Conservation (phyloP, 2,113 vertebrate species). For the Lepus timidus region DNA sequence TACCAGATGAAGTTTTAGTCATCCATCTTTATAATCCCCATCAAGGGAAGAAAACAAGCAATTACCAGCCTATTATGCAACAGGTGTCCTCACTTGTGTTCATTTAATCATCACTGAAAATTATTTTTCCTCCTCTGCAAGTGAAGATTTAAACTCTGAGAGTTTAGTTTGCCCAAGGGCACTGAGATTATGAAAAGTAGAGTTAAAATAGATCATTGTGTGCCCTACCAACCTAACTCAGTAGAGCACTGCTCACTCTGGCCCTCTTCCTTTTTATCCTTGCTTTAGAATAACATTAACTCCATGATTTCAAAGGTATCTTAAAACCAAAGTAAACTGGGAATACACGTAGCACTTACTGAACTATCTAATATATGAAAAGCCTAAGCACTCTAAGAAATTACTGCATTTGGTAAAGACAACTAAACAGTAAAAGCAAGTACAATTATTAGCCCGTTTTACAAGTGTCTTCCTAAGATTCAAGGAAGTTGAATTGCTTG, state of each 20-base stretch:
- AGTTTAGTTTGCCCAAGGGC: background rate
- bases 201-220: background rate
- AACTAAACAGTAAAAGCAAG: conserved; percentile 8
- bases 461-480: background rate
- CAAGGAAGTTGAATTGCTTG: background rate
- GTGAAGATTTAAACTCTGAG: conserved; percentile 5
- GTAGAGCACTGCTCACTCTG: background rate
- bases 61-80: conserved; percentile 50
- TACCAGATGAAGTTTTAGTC: conserved; percentile 42
- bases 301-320: conserved; percentile 16
- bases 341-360: background rate
- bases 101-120: conserved; percentile 66
- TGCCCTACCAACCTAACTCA: background rate
- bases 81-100: conserved; percentile 75
- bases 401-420: background rate
- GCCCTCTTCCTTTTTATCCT: background rate
- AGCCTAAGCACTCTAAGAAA: background rate
- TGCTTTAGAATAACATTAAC: background rate
- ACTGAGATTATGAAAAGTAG: conserved; percentile 28
- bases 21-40: conserved; percentile 68
- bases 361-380: background rate
- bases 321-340: background rate
- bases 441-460: background rate
- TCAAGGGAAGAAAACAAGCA: conserved; percentile 63
- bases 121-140: conserved; percentile 53